Evolutionary conservation across 2,888 invertebrate species (phyloP).

Genomic region (Saturnia japonica): DNA sequence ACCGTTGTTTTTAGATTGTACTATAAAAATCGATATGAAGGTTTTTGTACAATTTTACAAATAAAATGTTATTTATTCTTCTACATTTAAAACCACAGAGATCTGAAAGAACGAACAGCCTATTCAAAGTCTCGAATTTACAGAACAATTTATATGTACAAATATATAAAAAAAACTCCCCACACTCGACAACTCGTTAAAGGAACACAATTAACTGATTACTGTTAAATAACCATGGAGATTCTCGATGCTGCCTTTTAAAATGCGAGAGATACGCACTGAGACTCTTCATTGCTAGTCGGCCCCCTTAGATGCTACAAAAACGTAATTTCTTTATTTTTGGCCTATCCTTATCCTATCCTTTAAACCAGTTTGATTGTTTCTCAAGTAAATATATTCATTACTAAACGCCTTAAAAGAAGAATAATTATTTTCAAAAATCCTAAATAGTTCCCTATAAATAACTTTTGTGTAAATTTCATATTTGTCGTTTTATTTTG

Average conservation of each 20-base stretch:
- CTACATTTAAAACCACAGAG: background rate
- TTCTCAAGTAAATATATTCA: background rate
- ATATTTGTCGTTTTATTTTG: too few species aligned
- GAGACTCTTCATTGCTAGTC: background rate
- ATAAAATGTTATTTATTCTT: too few species aligned
- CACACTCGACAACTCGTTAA: constrained; percentile 45
- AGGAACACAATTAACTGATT: constrained; percentile 70
- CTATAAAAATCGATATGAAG: background rate
- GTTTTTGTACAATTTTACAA: background rate
- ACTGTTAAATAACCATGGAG: constrained; percentile 65
- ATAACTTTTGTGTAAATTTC: too few species aligned
- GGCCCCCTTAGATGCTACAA: background rate
- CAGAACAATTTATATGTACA: background rate
- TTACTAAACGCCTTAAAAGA: too few species aligned
- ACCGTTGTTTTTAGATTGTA: too few species aligned
- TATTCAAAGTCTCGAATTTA: constrained; percentile 1
- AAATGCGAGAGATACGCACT: constrained; percentile 14
- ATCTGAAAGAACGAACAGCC: background rate
- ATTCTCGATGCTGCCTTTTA: constrained; percentile 45
- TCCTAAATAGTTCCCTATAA: too few species aligned
- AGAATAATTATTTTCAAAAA: too few species aligned
- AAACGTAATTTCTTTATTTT: background rate
- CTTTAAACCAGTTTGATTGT: background rate
- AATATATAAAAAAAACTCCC: constrained; percentile 11
- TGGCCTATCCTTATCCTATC: too few species aligned